phyloP scores from a whole-genome alignment of 1,140 invertebrate species.

The Prorops nasuta region DNA sequence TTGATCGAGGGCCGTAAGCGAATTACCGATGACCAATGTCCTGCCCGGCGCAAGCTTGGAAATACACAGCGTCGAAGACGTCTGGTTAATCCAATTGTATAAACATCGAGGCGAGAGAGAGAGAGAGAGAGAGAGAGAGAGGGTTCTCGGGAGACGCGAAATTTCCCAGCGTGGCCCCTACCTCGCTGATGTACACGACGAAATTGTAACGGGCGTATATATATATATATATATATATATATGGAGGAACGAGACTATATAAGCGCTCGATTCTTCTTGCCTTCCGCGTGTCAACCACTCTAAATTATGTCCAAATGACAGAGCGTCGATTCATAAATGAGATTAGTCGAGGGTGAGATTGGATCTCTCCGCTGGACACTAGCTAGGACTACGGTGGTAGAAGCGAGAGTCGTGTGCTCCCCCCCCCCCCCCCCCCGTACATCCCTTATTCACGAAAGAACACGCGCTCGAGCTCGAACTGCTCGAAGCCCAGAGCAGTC shows the following conservation, averaged over 20 bases:
- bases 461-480: too few species aligned
- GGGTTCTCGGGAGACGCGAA: constrained; percentile 36
- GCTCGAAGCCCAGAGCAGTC: too few species aligned
- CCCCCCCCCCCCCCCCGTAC: constrained; percentile 18
- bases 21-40: constrained; percentile 40
- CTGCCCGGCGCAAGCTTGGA: constrained; percentile 21
- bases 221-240: too few species aligned
- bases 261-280: constrained; percentile 22
- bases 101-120: constrained; percentile 31
- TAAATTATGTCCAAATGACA: constrained; percentile 7
- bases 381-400: constrained; percentile 35
- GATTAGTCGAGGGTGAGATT: constrained; percentile 49
- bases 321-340: constrained; percentile 45
- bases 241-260: too few species aligned
- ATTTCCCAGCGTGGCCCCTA: too few species aligned
- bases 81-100: constrained; percentile 28
- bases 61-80: constrained; percentile 27
- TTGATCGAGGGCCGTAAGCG: constrained; percentile 37
- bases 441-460: constrained; percentile 25
- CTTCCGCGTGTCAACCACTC: constrained; percentile 6
- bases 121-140: too few species aligned
- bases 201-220: too few species aligned
- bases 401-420: constrained; percentile 34
- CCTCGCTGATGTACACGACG: too few species aligned
- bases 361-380: constrained; percentile 50